phyloP scores from a whole-genome alignment of 2,888 invertebrate genomes.

The Polydesmus complanatus region DNA sequence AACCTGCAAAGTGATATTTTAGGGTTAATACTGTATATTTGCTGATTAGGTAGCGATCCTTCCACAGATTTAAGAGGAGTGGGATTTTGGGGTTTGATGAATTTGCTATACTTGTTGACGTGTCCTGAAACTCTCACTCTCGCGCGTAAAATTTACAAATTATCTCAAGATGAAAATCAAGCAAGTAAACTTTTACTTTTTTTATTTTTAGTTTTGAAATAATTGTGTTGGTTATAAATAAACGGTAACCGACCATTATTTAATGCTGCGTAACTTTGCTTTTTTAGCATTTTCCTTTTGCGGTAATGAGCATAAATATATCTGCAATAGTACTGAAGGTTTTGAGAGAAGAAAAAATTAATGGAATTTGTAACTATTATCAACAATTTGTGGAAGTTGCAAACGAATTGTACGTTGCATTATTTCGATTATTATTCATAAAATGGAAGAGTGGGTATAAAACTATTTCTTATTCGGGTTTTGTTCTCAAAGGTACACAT shows the following conservation, averaged over 20 bases:
- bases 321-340: constrained; percentile 38
- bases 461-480: constrained; percentile 39
- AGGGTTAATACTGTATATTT: neutral
- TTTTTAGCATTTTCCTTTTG: constrained; percentile 40
- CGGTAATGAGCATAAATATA: constrained; percentile 41
- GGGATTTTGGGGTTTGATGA: constrained; percentile 38
- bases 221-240: neutral
- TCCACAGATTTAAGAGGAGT: constrained; percentile 40
- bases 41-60: constrained; percentile 33
- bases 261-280: constrained; percentile 5
- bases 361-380: constrained; percentile 36
- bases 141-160: constrained; percentile 33
- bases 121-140: constrained; percentile 28
- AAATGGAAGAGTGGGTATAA: constrained; percentile 37
- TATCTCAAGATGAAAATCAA: constrained; percentile 35
- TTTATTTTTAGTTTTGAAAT: neutral
- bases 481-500: constrained; percentile 36
- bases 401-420: constrained; percentile 36
- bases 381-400: constrained; percentile 32
- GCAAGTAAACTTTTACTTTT: constrained; percentile 24
- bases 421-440: constrained; percentile 33
- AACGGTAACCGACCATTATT: neutral
- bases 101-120: constrained; percentile 35
- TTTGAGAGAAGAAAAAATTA: constrained; percentile 37
- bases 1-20: neutral